Conservation (phyloP, 64 coral and sea anemone genomes). For the Stylophora pistillata region DNA sequence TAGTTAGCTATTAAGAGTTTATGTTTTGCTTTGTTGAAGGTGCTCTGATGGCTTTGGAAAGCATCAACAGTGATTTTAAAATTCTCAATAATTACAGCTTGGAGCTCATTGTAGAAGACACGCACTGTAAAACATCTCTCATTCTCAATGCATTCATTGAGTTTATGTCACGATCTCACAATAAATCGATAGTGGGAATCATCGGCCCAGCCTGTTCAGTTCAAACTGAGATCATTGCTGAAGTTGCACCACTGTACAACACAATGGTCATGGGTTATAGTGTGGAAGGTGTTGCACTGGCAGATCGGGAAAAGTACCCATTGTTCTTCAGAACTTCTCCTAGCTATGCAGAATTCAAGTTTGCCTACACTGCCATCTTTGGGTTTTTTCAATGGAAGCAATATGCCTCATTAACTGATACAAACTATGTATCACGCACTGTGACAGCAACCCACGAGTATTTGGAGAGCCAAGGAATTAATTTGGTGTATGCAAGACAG, state of each 20-base stretch:
- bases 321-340: constrained; percentile 92
- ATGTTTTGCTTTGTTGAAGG: constrained; percentile 40
- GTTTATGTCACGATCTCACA: constrained; percentile 68
- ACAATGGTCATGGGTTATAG: constrained; percentile 91
- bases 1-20: neutral
- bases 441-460: constrained; percentile 81
- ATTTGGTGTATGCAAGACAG: constrained; percentile 69
- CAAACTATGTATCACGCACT: constrained; percentile 76
- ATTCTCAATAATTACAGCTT: constrained; percentile 78
- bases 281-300: constrained; percentile 71
- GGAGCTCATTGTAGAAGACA: constrained; percentile 70
- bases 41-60: constrained; percentile 71
- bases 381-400: constrained; percentile 81
- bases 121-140: constrained; percentile 81
- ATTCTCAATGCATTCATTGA: constrained; percentile 80
- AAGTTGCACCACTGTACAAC: constrained; percentile 76
- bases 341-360: constrained; percentile 92
- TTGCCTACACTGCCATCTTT: constrained; percentile 76
- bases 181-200: constrained; percentile 66
- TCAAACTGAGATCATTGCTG: constrained; percentile 86
- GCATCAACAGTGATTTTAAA: constrained; percentile 45
- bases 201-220: constrained; percentile 80
- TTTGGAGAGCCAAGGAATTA: constrained; percentile 55
- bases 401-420: constrained; percentile 86
- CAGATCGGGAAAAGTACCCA: constrained; percentile 76